phyloP scores from a whole-genome alignment of 2,888 invertebrate species.

The Masnerella sp. region DNA sequence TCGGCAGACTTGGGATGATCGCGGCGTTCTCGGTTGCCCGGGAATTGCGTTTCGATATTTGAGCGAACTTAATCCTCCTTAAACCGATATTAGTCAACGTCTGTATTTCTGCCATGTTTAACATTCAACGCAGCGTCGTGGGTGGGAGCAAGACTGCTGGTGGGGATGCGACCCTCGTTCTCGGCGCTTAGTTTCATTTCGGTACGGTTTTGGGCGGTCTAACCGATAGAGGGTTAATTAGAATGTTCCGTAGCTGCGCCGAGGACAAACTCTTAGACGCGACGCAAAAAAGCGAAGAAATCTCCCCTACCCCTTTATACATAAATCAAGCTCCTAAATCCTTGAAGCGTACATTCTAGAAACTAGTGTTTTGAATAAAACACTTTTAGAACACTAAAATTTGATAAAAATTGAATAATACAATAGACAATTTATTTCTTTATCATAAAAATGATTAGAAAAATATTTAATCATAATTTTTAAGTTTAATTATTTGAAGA shows the following conservation, averaged over 20 bases:
- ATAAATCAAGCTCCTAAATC: too few species aligned
- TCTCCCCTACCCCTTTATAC: too few species aligned
- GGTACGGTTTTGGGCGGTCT: slow-evolving; percentile 58
- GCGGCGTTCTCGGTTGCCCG: slow-evolving; percentile 2
- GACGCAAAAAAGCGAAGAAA: neutral
- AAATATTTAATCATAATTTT: too few species aligned
- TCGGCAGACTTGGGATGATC: neutral
- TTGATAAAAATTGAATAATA: too few species aligned
- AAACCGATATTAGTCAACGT: slow-evolving; percentile 52
- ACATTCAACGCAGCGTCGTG: slow-evolving; percentile 47
- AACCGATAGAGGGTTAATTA: slow-evolving; percentile 58
- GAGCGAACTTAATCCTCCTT: slow-evolving; percentile 33
- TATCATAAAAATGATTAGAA: too few species aligned
- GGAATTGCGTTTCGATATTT: slow-evolving; percentile 36
- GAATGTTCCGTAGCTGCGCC: slow-evolving; percentile 39
- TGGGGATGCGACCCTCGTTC: slow-evolving; percentile 52
- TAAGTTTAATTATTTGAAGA: too few species aligned
- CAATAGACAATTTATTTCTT: too few species aligned
- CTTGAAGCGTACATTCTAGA: too few species aligned
- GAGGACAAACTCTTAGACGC: slow-evolving; percentile 50
- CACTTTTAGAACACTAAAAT: too few species aligned
- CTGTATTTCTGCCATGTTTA: slow-evolving; percentile 59
- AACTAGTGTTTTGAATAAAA: too few species aligned
- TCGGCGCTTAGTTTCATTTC: slow-evolving; percentile 55
- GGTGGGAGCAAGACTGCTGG: slow-evolving; percentile 47